Evolutionary conservation across 2,888 invertebrate genomes (phyloP), one percentile per base, ranked within the genome.

Genomic region (Microchrysa polita): DNA sequence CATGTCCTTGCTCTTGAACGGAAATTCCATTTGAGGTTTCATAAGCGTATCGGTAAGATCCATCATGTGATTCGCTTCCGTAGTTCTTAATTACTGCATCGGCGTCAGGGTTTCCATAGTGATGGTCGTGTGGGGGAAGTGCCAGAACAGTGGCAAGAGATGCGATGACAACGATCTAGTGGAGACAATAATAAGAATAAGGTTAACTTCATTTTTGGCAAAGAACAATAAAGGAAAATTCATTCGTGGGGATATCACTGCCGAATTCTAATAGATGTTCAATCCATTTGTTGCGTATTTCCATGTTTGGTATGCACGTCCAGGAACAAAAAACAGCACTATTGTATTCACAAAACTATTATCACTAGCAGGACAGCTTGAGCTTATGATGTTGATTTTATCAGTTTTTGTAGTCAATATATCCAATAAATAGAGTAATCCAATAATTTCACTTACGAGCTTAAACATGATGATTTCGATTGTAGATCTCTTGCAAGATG

Each of bases 21-120:
- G 80, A 73, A 79, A 91, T 91, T 16, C 90, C 90, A 79, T 91
- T 90, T n/a, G 85, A 84, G 76, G 91, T 90, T 78, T 88, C 84
- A 79, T 81, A 65, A 18, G 44, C 44, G 16, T 65, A 90, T 20
- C 22, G 44, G 48, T 65, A 65, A 12, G 44, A 44, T 20, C 65
- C 65, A 48, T 65, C 48, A 7, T 22, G 20, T 1, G 22, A 23
- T 5, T 65, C 65, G 48, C n/a, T 65, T 65, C 18, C 48, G 12
- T 22, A 20, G 22, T 44, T 44, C 20, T 65, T 65, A 48, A 65
- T 65, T 10, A 16, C 34, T n/a, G 65, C 65, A 18, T 16, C 22
- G 48, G 34, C 65, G 7, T 65, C 65, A 2, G 65, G 48, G 18
- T 48, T 65, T 2, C 22, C 23, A 22, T 48, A 65, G 2, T 60